phyloP scores from a whole-genome alignment of 2,113 vertebrate genomes.

The Grantiella picta region DNA sequence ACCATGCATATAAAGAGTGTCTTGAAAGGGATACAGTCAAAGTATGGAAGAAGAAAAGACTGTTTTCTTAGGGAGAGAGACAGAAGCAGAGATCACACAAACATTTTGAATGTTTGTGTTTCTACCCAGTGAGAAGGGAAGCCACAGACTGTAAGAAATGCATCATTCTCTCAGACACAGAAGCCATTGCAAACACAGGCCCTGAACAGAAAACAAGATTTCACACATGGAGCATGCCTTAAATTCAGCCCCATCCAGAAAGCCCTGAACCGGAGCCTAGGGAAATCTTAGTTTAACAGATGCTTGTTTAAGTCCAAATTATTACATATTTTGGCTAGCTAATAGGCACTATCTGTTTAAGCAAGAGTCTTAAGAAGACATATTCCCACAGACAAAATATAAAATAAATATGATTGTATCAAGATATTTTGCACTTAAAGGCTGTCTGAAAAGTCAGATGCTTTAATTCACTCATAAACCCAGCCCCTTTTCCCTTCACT shows the following conservation, averaged over 20 bases:
- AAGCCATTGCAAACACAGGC: neutral
- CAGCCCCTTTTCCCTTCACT: neutral
- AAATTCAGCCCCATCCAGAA: neutral
- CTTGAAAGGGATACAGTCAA: neutral
- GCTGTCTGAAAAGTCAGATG: neutral
- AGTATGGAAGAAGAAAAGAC: neutral
- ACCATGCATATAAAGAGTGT: neutral
- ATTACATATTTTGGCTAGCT: neutral
- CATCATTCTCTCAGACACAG: neutral
- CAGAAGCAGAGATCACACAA: neutral
- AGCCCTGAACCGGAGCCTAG: neutral
- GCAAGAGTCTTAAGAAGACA: neutral
- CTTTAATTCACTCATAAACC: neutral
- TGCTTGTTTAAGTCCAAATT: neutral
- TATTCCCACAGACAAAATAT: neutral
- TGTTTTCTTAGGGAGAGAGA: neutral
- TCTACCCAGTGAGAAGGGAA: neutral
- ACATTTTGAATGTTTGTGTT: neutral
- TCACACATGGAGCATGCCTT: neutral
- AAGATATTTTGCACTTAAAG: neutral
- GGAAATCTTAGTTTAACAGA: neutral
- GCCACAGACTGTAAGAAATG: neutral
- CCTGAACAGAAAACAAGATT: neutral
- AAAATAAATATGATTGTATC: neutral
- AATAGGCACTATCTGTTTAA: neutral